Base-by-base conservation (phyloP, 2,797 vertebrate genomes). In the Eupleurogrammus muticus region DNA sequence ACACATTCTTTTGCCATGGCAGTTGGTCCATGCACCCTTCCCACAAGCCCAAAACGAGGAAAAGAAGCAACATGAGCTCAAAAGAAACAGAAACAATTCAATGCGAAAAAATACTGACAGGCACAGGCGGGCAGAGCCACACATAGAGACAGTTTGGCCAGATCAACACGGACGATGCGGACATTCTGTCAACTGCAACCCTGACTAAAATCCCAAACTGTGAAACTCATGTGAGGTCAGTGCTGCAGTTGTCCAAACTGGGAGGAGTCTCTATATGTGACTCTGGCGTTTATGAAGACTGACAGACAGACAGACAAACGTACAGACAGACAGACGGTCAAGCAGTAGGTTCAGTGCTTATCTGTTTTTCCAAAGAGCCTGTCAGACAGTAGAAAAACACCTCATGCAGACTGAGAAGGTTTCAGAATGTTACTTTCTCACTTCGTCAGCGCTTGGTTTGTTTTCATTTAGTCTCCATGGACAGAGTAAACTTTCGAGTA, bases 351-450 rank as follows among this genome's bases (percentile, higher is more conserved):
- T 93, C 91, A 93, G 92, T 92, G 92, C 92, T 93, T 91, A 90
- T 93, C 92, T 93, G 93, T 95, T 95, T 95, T 95, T 94, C 92
- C 94, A 95, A 94, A 93, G 93, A 94, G 93, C 92, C 90, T 92
- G 91, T 93, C 89, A 87, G 91, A 90, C 88, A 79, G 81, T 74
- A 92, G 90, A 91, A 92, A 91, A 92, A 87, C 85, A 91, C 78
- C 75, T 91, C 86, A 90, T 93, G 92, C 92, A 94, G 86, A 87
- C 91, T 90, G 86, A 90, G 84, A 91, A 92, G 77, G 88, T 85
- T 86, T 87, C 87, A 82, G 80, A 86, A 88, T 67, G 80, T 85
- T 81, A 87, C 86, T 84, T 82, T 81, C 83, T 90, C 83, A 66
- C 77, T 90, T 89, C 32, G 46, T 84, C 82, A 81, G 81, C 73